Base-by-base conservation (phyloP, 2,797 vertebrate species). In the Dipus sagitta region DNA sequence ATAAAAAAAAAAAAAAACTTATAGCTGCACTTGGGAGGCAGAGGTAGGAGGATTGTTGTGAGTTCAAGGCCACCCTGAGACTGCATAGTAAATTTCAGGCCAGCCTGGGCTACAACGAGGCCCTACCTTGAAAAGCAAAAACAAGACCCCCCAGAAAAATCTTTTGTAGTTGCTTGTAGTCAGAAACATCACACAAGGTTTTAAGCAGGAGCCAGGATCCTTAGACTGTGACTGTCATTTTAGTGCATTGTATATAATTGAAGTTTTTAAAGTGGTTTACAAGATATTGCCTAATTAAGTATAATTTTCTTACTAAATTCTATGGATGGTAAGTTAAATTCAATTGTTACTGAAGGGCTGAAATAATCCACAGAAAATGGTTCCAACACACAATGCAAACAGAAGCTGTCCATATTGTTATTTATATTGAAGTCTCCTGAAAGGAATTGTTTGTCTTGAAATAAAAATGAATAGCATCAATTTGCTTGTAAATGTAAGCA, bases 361-460 rank as follows among this genome's bases (percentile, higher is more conserved):
- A 42, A 67, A 60, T 85, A 80, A 67, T 80, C n/a, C 10, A 47
- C 72, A 20, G 75, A 8, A 85, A 80, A 86, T 60, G 18, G 21
- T 42, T 38, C 64, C 47, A 70, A 85, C 15, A 42, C 15, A 1
- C 30, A 30, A 11, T 68, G 20, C 67, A 86, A 34, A 24, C 4
- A n/a, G 64, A 38, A 79, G 42, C 34, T 74, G 2, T 74, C 70
- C 78, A 2, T 32, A 71, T 54, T 79, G n/a, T 32, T 79, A 84
- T 80, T 74, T 75, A 79, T 81, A 38, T 30, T 75, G 58, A 13
- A 24, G 62, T 42, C 18, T 67, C 34, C 30, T 91, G 21, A 72
- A 91, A 77, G 38, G 15, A 87, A 54, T 91, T 91, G 23, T 86
- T 68, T 90, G 26, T n/a, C n/a, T n/a, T 62, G 38, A 77, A 87